A percentile compares a stretch with the other conserved stretches of the same genome.
phyloP scores from a whole-genome alignment of 2,888 invertebrate genomes.

The Galerucella pusilla region DNA sequence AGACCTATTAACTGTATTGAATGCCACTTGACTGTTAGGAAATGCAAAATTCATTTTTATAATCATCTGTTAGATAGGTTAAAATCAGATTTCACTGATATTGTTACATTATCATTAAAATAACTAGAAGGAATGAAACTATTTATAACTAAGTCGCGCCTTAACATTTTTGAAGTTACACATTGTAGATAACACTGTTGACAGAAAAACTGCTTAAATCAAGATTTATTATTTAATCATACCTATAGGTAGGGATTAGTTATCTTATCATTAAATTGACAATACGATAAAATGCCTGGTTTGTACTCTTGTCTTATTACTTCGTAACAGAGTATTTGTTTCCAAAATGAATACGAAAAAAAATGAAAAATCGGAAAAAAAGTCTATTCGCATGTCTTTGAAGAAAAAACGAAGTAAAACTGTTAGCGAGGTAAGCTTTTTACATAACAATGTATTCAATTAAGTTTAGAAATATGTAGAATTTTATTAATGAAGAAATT shows the following conservation, averaged over 20 bases:
- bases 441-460: neutral
- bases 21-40: too few relatives aligned
- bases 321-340: constrained; percentile 7
- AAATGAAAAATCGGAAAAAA: constrained; percentile 39
- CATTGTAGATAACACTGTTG: neutral
- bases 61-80: too few relatives aligned
- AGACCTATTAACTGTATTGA: too few relatives aligned
- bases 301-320: neutral
- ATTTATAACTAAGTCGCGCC: neutral
- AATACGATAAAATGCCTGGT: constrained; percentile 20
- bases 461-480: neutral
- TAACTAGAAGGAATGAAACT: neutral
- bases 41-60: too few relatives aligned
- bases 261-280: constrained; percentile 22
- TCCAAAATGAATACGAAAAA: constrained; percentile 9
- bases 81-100: too few relatives aligned
- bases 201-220: neutral
- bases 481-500: neutral
- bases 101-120: too few relatives aligned
- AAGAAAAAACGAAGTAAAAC: constrained; percentile 46
- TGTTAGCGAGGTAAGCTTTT: constrained; percentile 4
- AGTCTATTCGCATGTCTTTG: constrained; percentile 45
- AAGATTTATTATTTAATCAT: neutral
- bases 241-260: constrained; percentile 1
- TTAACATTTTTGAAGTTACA: neutral